phyloP scores from a whole-genome alignment of 2,797 vertebrate genomes.

The Acrossocheilus wenchowensis region DNA sequence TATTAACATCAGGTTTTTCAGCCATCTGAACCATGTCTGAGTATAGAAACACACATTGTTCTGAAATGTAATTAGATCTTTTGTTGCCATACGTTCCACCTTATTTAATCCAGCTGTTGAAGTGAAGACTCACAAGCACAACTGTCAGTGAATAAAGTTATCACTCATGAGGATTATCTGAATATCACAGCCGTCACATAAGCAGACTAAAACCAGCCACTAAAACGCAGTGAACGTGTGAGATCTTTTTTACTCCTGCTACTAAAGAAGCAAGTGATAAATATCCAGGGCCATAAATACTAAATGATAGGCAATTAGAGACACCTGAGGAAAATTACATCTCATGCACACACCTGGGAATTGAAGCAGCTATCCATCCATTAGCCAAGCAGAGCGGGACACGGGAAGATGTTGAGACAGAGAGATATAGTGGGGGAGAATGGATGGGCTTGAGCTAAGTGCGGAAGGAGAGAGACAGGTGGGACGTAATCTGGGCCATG shows the following conservation, averaged over 20 bases:
- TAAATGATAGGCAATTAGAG: conserved; percentile 78
- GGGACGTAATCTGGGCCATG: conserved; percentile 28
- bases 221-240: conserved; percentile 55
- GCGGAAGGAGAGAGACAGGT: conserved; percentile 21
- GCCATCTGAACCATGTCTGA: neutral
- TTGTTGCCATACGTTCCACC: neutral
- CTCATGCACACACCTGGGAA: conserved; percentile 68
- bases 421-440: conserved; percentile 36
- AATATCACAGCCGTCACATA: neutral
- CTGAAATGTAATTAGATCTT: neutral
- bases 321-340: conserved; percentile 75
- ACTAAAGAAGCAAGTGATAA: conserved; percentile 65
- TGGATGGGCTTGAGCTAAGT: conserved; percentile 23
- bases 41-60: neutral
- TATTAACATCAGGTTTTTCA: neutral
- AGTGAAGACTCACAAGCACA: neutral
- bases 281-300: conserved; percentile 74
- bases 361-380: conserved; percentile 59
- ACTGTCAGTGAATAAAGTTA: neutral
- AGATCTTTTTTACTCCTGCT: conserved; percentile 54
- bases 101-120: conserved; percentile 11
- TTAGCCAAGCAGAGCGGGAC: conserved; percentile 52
- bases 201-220: conserved; percentile 9
- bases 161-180: neutral
- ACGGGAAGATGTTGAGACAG: conserved; percentile 40